Percentiles rank a stretch among this genome's conserved stretches.
Evolutionary conservation across 2,113 vertebrate genomes (phyloP).

Genomic region (Alectura lathami): DNA sequence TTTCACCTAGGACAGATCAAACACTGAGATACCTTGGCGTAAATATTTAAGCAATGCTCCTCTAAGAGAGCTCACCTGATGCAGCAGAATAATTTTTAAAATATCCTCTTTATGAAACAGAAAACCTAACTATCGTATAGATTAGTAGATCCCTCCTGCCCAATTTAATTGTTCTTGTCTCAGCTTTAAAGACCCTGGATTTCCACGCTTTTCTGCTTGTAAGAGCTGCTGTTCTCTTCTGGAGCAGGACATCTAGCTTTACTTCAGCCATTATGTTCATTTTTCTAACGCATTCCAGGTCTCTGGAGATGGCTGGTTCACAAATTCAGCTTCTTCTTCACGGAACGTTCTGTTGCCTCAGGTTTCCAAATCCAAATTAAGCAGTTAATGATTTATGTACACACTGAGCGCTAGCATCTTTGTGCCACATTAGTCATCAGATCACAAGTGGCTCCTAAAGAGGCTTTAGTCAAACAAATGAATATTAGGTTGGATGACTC

Average conservation of each 20-base stretch:
- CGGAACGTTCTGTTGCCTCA: constrained; percentile 39
- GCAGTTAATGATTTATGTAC: constrained; percentile 67
- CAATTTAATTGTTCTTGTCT: not conserved
- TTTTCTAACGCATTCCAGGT: constrained; percentile 56
- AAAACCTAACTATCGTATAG: not conserved
- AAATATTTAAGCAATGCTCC: not conserved
- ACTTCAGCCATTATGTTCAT: not conserved
- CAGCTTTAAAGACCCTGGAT: not conserved
- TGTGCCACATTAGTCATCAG: constrained; percentile 44
- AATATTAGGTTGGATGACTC: constrained; percentile 57
- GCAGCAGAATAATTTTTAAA: not conserved
- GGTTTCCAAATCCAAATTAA: constrained; percentile 68
- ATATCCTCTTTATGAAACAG: not conserved
- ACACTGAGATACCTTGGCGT: not conserved
- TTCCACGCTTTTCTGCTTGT: not conserved
- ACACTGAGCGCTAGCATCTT: constrained; percentile 64
- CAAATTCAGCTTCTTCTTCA: constrained; percentile 39
- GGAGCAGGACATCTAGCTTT: not conserved
- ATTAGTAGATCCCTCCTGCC: not conserved
- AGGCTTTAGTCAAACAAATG: constrained; percentile 64
- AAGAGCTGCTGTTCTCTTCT: constrained; percentile 10
- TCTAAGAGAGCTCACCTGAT: not conserved
- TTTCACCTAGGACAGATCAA: not conserved
- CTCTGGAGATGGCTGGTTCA: constrained; percentile 28
- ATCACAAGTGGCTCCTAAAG: constrained; percentile 67